Evolutionary conservation across 2,113 vertebrate genomes (phyloP), one percentile per base, ranked within the genome.

Genomic region (Sinosuthora webbiana): DNA sequence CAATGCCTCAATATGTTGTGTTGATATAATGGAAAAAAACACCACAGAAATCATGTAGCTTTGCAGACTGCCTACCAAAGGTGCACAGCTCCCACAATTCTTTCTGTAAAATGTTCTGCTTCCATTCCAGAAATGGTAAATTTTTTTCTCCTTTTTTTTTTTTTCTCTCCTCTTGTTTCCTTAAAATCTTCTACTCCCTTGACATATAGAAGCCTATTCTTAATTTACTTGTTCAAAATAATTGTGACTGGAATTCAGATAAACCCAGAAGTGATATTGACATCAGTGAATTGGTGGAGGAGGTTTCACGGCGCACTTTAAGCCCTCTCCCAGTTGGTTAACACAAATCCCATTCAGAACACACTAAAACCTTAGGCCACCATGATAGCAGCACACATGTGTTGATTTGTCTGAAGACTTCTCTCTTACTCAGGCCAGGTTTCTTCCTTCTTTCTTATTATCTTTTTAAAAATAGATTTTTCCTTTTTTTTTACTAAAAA

Each of bases 111-210:
- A 33, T 27, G 4, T 37, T 50, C 16, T 60, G 5, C 3, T 87
- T 87, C 16, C 11, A 13, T 76, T 56, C 27, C 39, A 52, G 15
- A 75, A 71, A 44, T 1, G 7, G 2, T 8, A 53, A 53, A 14
- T 8, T 11, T 37, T 33, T 56, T 65, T 19, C 7, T 14, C 2
- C 9, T 35, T 27, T 28, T 23, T 8, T 11, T 23, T 14, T 7
- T 49, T 4, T 1, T 28, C 15, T 4, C 1, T 28, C 15, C n/a
- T 5, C 5, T 57, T 50, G 5, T 68, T 44, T 15, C 9, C 33
- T 10, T 52, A 20, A n/a, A 89, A 79, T 25, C 4, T 45, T 59
- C 21, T 81, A 50, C 3, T 75, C 24, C 4, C 13, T 11, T 44
- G 11, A 47, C 21, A 55, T 31, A 64, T 52, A 60, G 24, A 88